Evolutionary conservation across 2,888 invertebrate species (phyloP).

Genomic region (Eremobia ochroleuca): DNA sequence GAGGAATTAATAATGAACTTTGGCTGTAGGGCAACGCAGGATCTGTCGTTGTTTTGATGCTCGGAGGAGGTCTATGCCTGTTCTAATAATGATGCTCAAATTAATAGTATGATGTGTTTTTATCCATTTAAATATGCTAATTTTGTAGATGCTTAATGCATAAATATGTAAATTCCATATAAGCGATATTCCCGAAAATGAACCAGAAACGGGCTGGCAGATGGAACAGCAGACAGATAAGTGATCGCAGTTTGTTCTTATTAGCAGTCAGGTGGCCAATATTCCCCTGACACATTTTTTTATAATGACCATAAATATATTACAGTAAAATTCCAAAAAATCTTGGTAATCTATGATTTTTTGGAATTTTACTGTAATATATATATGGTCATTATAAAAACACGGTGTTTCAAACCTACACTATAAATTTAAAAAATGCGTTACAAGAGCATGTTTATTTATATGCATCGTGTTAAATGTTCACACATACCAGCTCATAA

Average conservation of each 20-base stretch:
- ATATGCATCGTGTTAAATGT: slow-evolving; percentile 32
- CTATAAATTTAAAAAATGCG: slow-evolving; percentile 5
- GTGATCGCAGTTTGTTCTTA: background rate
- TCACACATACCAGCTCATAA: slow-evolving; percentile 36
- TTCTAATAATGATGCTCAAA: background rate
- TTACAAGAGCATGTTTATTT: slow-evolving; percentile 17
- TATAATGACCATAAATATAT: no score
- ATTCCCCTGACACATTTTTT: background rate
- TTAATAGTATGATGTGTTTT: background rate
- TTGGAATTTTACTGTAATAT: background rate
- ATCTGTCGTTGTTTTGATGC: background rate
- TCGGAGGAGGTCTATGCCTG: background rate
- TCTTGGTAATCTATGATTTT: background rate
- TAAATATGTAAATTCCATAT: background rate
- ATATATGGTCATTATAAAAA: slow-evolving; percentile 7
- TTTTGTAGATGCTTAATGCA: background rate
- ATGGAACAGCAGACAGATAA: background rate
- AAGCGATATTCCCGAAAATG: background rate
- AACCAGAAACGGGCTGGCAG: background rate
- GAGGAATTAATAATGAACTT: background rate
- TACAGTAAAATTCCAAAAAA: no score
- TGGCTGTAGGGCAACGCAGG: background rate
- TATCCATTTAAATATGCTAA: background rate
- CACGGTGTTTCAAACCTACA: slow-evolving; percentile 7
- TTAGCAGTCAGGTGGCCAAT: background rate